phyloP scores from a whole-genome alignment of 2,113 vertebrate genomes.

The Clarias gariepinus region DNA sequence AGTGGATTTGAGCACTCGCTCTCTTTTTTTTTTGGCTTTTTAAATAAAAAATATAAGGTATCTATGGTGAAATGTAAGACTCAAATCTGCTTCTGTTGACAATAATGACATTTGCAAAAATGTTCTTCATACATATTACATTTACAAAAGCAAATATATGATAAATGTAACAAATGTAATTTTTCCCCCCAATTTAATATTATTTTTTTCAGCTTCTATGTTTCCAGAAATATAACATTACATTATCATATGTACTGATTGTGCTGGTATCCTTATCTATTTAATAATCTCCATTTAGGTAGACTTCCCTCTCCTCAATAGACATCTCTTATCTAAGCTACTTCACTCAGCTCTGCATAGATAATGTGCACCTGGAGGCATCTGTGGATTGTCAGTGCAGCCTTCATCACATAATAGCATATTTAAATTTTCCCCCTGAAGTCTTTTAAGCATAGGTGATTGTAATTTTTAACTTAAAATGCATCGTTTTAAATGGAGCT shows the following conservation, averaged over 20 bases:
- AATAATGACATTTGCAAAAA: background rate
- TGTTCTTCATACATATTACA: background rate
- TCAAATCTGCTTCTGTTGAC: background rate
- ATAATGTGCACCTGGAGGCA: constrained; percentile 42
- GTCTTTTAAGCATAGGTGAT: background rate
- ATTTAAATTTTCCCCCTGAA: background rate
- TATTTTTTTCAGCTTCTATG: background rate
- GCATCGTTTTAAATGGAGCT: background rate
- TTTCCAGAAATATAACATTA: background rate
- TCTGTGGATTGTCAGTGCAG: background rate
- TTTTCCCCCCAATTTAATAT: background rate
- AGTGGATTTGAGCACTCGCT: background rate
- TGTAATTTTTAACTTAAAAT: background rate
- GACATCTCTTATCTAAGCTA: constrained; percentile 10
- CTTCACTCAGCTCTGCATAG: constrained; percentile 21
- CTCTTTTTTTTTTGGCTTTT: background rate
- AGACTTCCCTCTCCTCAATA: too few species aligned
- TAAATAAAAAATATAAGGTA: background rate
- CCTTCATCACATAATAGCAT: background rate
- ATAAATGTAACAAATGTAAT: background rate
- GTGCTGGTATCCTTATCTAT: background rate
- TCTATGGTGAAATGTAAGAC: background rate
- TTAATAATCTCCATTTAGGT: constrained; percentile 1
- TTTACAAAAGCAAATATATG: background rate
- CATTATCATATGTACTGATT: background rate